Conservation (phyloP, 1,140 invertebrate species). For the Diabrotica virgifera region DNA sequence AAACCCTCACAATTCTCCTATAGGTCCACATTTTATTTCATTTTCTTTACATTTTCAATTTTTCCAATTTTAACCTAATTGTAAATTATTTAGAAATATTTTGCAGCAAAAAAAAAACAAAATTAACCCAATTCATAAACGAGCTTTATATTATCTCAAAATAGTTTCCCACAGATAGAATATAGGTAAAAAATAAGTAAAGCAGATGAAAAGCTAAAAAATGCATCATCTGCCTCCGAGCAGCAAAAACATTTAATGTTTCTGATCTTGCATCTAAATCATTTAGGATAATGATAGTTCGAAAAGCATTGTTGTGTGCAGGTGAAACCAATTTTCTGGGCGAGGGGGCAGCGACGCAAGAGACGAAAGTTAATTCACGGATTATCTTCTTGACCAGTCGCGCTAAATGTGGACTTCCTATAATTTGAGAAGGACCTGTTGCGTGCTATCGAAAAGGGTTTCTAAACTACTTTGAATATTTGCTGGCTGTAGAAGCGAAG, state of each 20-base stretch:
- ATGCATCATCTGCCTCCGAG: constrained; percentile 15
- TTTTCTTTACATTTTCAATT: too few species aligned
- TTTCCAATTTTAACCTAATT: too few species aligned
- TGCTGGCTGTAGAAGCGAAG: too few species aligned
- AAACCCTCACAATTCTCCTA: too few species aligned
- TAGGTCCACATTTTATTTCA: too few species aligned
- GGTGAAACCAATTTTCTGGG: constrained; percentile 10
- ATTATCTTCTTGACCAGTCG: constrained; percentile 3
- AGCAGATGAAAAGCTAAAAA: background rate
- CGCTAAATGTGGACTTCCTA: constrained; percentile 8
- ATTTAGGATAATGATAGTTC: constrained; percentile 25
- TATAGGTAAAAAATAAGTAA: too few species aligned
- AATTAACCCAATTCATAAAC: too few species aligned
- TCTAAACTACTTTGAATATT: background rate
- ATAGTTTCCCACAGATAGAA: too few species aligned
- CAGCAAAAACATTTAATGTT: constrained; percentile 8
- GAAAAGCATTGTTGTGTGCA: constrained; percentile 22
- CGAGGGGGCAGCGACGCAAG: background rate
- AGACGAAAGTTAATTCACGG: background rate
- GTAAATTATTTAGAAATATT: too few species aligned
- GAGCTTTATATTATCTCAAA: too few species aligned
- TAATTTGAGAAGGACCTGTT: constrained; percentile 5
- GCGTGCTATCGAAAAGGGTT: background rate
- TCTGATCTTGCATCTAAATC: constrained; percentile 24
- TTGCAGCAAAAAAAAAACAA: too few species aligned